Base-by-base conservation (phyloP, 2,888 invertebrate genomes). In the Apotomis turbidana region DNA sequence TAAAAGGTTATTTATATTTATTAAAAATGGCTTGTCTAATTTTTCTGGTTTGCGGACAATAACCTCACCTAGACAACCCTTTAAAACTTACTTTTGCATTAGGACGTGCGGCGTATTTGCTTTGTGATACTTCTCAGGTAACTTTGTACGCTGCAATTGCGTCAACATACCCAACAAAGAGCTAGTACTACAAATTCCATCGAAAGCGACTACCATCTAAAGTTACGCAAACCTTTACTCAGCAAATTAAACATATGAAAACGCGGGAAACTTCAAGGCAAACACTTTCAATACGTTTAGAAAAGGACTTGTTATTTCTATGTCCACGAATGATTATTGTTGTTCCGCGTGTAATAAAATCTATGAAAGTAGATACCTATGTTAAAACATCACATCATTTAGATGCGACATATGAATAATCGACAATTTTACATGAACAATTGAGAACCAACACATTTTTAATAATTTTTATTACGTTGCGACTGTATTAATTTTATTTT, bases 201-300 rank as follows among this genome's bases (percentile, higher is more conserved):
- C n/a, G 71, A 68, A 68, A 71, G 71, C 55, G 55, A 62, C 67
- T 51, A 62, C 60, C 59, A 15, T 67, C 61, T 67, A 38, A 58
- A 51, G 71, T 71, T 71, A 62, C 71, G 71, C 66, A 68, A 62
- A 71, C 46, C 71, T 71, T 71, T 68, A 41, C 71, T 68, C 68
- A 68, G 51, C 61, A 52, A 71, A 71, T 71, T 62, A 57, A 54
- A 13, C 66, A 38, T 55, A 66, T 36, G 46, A 15, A 15, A 54
- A 8, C 49, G 41, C 52, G 41, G 63, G 70, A 66, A 66, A 54
- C 59, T 51, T n/a, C 46, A 55, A 44, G 57, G 44, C 71, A 71
- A 71, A 71, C 71, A 67, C 71, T 71, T 71, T 67, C 64, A n/a
- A 54, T 59, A 54, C 63, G 58, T 49, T 41, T 71, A 67, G 67